A percentile compares a stretch with the other conserved stretches of the same genome.
These are phyloP conservation scores for Galeruca laticollis DNA, from an alignment of 2,888 invertebrate genomes.

Conservation along the genomic window DNA sequence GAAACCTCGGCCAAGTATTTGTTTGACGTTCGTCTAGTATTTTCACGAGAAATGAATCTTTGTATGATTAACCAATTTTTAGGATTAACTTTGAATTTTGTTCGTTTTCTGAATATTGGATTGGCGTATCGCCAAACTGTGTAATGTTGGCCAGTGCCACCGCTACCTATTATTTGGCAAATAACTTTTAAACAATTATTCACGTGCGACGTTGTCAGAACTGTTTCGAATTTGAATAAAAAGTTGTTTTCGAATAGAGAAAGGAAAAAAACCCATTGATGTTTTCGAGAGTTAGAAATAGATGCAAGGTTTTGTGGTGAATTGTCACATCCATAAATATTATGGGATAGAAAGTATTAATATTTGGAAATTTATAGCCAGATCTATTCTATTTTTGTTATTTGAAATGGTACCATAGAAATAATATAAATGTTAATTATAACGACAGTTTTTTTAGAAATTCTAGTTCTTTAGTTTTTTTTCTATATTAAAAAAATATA, in stretches of 20 bases:
- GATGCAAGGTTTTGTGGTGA: background rate
- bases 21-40: slow-evolving; percentile 9
- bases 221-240: background rate
- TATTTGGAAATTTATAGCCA: no score
- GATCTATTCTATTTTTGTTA: no score
- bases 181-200: slow-evolving; percentile 21
- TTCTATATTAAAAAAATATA: no score
- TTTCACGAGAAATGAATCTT: slow-evolving; percentile 3
- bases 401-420: no score
- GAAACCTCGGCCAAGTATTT: slow-evolving; percentile 13
- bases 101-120: slow-evolving; percentile 20
- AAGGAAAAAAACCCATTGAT: background rate
- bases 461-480: no score
- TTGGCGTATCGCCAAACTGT: background rate
- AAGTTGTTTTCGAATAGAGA: background rate
- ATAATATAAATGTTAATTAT: no score
- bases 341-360: no score
- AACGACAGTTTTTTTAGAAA: no score
- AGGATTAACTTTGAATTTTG: slow-evolving; percentile 10
- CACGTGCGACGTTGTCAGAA: slow-evolving; percentile 10
- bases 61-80: slow-evolving; percentile 16
- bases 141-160: slow-evolving; percentile 17
- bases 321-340: no score
- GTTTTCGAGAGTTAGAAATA: background rate
- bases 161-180: slow-evolving; percentile 22